Evolutionary conservation across 1,140 invertebrate genomes (phyloP).

Genomic region (Drosophila bifasciata): DNA sequence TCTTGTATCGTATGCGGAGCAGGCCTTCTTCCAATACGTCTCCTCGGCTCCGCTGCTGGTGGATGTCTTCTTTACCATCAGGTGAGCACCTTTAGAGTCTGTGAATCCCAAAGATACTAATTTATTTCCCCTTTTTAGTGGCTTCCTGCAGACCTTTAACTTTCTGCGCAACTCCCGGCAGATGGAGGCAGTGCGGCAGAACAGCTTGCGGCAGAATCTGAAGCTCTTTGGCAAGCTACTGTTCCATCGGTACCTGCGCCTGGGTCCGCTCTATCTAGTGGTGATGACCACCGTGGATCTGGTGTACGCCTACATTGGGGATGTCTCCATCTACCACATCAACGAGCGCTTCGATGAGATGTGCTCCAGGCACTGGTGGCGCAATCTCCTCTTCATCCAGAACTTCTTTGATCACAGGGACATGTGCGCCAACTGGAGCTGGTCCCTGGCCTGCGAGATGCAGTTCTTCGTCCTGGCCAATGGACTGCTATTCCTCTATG

Average conservation of each 20-base stretch:
- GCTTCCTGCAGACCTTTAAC: conserved; percentile 80
- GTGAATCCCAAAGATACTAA: not conserved
- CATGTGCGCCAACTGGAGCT: conserved; percentile 91
- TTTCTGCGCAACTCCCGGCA: conserved; percentile 72
- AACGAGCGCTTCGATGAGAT: conserved; percentile 84
- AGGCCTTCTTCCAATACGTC: conserved; percentile 78
- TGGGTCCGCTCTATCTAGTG: conserved; percentile 86
- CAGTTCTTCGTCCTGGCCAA: conserved; percentile 89
- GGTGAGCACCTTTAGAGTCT: conserved; percentile 38
- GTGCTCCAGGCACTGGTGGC: conserved; percentile 87
- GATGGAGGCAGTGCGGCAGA: conserved; percentile 66
- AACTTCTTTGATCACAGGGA: conserved; percentile 85
- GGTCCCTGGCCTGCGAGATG: conserved; percentile 93
- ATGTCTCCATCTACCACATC: conserved; percentile 85
- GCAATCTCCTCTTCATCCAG: conserved; percentile 88
- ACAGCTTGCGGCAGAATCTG: conserved; percentile 60
- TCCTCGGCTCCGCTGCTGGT: conserved; percentile 80
- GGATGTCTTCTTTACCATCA: conserved; percentile 84
- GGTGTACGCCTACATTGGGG: conserved; percentile 84
- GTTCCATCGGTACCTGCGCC: conserved; percentile 76
- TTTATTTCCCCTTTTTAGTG: conserved; percentile 41
- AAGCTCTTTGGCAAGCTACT: conserved; percentile 74
- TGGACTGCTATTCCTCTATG: conserved; percentile 85
- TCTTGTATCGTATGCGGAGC: conserved; percentile 77
- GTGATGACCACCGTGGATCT: conserved; percentile 85